Evolutionary conservation across 2,113 vertebrate genomes (phyloP).

Genomic region (Myxocyprinus asiaticus): DNA sequence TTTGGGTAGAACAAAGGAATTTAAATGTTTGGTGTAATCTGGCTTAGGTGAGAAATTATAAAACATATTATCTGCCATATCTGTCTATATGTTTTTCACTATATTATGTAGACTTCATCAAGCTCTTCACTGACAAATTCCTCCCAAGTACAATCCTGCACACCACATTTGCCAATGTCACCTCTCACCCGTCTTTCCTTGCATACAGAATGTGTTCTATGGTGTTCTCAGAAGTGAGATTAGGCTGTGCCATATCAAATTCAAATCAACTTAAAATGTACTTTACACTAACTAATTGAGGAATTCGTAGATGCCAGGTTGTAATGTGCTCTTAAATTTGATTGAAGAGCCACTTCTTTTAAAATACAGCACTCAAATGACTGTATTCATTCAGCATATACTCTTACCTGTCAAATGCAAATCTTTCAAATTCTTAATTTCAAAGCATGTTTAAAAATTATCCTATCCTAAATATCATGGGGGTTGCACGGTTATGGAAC

Average conservation of each 20-base stretch:
- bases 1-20: no score
- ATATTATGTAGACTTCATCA: no score
- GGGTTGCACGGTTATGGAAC: slow-evolving; percentile 14
- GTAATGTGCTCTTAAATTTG: background rate
- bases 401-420: background rate
- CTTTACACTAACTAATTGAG: background rate
- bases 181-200: background rate
- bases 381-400: background rate
- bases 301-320: background rate
- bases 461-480: slow-evolving; percentile 50
- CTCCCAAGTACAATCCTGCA: no score
- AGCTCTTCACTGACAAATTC: no score
- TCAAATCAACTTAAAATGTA: background rate
- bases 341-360: background rate
- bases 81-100: no score
- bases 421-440: slow-evolving; percentile 8
- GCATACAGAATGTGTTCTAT: no score
- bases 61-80: no score
- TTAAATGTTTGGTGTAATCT: no score
- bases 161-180: no score
- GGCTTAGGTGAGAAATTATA: no score
- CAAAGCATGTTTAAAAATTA: slow-evolving; percentile 24
- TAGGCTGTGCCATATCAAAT: background rate
- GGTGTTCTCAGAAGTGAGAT: background rate
- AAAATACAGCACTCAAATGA: background rate